These are phyloP conservation scores for Stenodema calcarata DNA, from an alignment of 2,888 invertebrate genomes.

Conservation along the genomic window DNA sequence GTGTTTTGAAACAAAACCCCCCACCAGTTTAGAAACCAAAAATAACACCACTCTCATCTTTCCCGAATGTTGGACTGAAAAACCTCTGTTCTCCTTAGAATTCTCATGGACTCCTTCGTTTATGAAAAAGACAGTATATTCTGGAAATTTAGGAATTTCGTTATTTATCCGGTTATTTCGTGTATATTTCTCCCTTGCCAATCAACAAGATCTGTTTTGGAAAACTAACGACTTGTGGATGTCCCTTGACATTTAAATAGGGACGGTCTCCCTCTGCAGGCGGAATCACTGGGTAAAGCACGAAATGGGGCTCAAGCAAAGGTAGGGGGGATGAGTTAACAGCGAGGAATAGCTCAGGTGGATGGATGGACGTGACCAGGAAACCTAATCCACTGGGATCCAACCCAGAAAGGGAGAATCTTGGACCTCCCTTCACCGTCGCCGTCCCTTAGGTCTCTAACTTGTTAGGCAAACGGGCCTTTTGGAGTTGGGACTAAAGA, in stretches of 20 bases:
- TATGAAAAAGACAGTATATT: too few species aligned
- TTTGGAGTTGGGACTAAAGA: conserved; percentile 34
- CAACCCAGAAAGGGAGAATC: background rate
- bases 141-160: too few species aligned
- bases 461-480: conserved; percentile 45
- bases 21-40: too few species aligned
- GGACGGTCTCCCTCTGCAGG: background rate
- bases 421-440: background rate
- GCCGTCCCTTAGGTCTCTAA: background rate
- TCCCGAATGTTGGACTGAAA: too few species aligned
- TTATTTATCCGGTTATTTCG: too few species aligned
- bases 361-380: conserved; percentile 25
- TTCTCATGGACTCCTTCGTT: too few species aligned
- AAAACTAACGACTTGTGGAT: background rate
- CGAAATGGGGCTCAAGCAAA: background rate
- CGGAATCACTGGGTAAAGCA: background rate
- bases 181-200: background rate
- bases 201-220: background rate
- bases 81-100: too few species aligned
- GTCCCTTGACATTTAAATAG: background rate
- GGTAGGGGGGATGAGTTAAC: background rate
- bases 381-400: background rate
- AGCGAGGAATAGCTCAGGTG: conserved; percentile 5
- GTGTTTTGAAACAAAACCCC: too few species aligned
- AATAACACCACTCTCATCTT: too few species aligned